Evolutionary conservation across 2,113 vertebrate genomes (phyloP), one percentile per base, ranked within the genome.

Genomic region (Sarotherodon lohbergeri): DNA sequence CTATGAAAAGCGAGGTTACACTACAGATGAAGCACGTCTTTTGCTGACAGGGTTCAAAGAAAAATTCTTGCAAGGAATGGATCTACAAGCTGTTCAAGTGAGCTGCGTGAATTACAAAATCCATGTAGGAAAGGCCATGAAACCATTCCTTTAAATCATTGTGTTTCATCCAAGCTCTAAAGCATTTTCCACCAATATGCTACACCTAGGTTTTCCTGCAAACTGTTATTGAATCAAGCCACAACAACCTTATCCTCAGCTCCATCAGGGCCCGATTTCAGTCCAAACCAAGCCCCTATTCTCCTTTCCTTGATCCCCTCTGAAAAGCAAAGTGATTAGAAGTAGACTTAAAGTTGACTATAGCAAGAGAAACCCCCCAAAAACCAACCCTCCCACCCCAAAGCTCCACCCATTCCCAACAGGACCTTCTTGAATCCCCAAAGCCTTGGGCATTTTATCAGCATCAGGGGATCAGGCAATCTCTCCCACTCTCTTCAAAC

Each of bases 301-400:
- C 90, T 92, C 80, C 76, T 86, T 54, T 79, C 55, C 88, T 56
- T 93, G 90, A 93, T 95, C 94, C 93, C 81, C 6, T 84, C 80
- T 92, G 88, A 94, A 95, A 95, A 87, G 92, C 91, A 55, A 86
- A 89, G 94, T 95, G 92, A 95, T 95, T 94, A 95, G 90, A 94
- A 88, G 91, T 91, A 48, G 93, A 92, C 90, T 94, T 93, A 91
- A 92, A 91, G 93, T 87, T 8, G 68, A 90, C 92, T 84, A 68
- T 43, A 86, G 78, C 83, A 56, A 85, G 59, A 57, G 36, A 73
- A 73, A 34, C 29, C 59, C 59, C 59, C 6, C 11, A 9, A 46
- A 43, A 10, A 2, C 0, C 17, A 46, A 46, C 61, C 39, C 78
- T 50, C 41, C 16, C 48, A 63, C 48, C 19, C 68, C 73, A 73